phyloP scores from a whole-genome alignment of 2,113 vertebrate genomes.

The Lampris incognitus region DNA sequence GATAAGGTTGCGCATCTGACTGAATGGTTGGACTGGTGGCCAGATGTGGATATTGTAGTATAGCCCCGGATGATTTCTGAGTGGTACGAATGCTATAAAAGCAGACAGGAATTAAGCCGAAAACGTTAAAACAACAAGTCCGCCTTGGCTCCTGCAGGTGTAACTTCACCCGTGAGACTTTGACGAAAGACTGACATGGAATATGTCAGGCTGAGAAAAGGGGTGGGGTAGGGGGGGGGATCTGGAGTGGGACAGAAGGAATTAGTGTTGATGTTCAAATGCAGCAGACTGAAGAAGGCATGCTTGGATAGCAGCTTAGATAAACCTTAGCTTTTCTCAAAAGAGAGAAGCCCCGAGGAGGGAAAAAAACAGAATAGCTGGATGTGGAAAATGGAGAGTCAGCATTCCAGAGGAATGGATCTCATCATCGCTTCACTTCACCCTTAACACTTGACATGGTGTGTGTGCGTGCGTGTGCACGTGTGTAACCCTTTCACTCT shows the following conservation, averaged over 20 bases:
- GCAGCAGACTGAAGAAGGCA: conserved; percentile 50
- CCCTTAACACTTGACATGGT: conserved; percentile 42
- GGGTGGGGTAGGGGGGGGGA: neutral
- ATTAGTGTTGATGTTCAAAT: conserved; percentile 19
- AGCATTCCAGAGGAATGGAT: conserved; percentile 73
- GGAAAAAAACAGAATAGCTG: conserved; percentile 51
- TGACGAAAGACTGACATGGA: neutral
- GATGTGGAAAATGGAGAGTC: conserved; percentile 67
- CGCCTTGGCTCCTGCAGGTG: neutral
- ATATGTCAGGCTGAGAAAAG: neutral
- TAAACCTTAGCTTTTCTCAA: conserved; percentile 38
- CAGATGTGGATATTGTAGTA: neutral
- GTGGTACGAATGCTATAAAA: neutral
- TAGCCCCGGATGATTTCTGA: neutral
- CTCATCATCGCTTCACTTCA: conserved; percentile 60
- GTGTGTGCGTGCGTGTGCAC: conserved; percentile 17
- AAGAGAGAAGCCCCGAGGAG: conserved; percentile 37
- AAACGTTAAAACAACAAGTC: neutral
- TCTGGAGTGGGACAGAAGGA: conserved; percentile 27
- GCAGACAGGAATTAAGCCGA: neutral
- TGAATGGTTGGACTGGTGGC: neutral
- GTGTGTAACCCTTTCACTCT: conserved; percentile 47
- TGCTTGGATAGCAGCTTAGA: conserved; percentile 42
- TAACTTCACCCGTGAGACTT: neutral
- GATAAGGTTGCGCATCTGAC: neutral